Conservation (phyloP, 2,797 vertebrate species). For the Neopelma chrysocephalum region DNA sequence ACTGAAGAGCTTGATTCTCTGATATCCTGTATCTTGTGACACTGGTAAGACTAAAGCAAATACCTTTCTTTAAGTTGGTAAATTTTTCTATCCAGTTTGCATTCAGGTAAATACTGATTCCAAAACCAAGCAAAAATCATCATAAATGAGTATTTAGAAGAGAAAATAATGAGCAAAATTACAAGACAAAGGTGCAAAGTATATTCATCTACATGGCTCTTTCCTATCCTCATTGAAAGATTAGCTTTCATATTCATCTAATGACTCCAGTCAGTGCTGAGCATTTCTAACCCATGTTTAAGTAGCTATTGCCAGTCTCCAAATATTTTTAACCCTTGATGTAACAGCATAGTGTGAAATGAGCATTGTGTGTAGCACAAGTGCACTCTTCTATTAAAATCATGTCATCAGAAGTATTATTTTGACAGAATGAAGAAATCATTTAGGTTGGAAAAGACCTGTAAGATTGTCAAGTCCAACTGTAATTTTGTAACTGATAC, state of each 20-base stretch:
- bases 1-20: not conserved
- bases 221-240: not conserved
- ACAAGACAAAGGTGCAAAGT: not conserved
- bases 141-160: not conserved
- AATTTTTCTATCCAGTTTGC: not conserved
- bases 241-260: not conserved
- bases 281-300: not conserved
- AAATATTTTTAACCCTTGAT: not conserved
- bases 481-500: not conserved
- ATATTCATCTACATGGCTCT: not conserved
- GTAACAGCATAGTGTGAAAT: not conserved
- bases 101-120: not conserved
- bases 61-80: not conserved
- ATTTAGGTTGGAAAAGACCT: not conserved
- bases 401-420: fast-evolving
- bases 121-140: not conserved
- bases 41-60: not conserved
- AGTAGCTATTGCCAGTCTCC: not conserved
- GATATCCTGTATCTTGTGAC: not conserved
- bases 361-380: not conserved
- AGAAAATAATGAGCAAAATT: not conserved
- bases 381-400: not conserved
- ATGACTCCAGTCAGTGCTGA: not conserved
- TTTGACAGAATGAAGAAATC: not conserved
- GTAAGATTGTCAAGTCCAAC: not conserved